Evolutionary conservation across 2,888 invertebrate species (phyloP), one percentile per base, ranked within the genome.

Genomic region (Rhagonycha lutea): DNA sequence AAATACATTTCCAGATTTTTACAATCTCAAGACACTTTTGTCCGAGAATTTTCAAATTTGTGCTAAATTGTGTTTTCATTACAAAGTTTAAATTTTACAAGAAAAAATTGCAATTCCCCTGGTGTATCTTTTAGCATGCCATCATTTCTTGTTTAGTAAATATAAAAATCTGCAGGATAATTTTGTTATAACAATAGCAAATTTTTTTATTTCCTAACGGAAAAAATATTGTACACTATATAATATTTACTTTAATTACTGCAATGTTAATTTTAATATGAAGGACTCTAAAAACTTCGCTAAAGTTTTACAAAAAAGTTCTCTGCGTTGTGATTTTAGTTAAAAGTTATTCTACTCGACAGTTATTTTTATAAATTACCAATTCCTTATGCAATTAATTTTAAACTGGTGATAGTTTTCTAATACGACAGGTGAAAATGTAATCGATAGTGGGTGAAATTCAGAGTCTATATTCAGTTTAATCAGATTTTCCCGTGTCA

Each of bases 1-100:
- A 60, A 62, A 70, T 70, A 61, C 74, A 70, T 74, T 70, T 63
- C 32, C 67, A 74, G 61, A 74, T 26, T 70, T 68, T 67, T 65
- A 29, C 70, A 74, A 74, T 74, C 70, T 63, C 18, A 23, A 29
- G 26, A 67, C 60, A 60, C 32, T 61, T 61, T 73, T 74, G 70
- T 67, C 65, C 65, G 70, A 47, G 47, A 47, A n/a, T 47, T 47
- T 47, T 47, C 47, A 47, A 47, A 47, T 47, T 47, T 47, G 47
- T 8, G 47, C 47, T 47, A 47, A 47, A 47, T 47, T 47, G 47
- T 47, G 47, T 47, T 47, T 47, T 47, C 47, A 47, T 47, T 47
- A 47, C 47, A 47, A 47, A 47, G n/a, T 47, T 47, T 47, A 47
- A 47, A 47, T 47, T 47, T n/a, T 47, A n/a, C n/a, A 47, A n/a